Evolutionary conservation across 1,140 invertebrate genomes (phyloP).

Genomic region (Diachasmimorpha longicaudata): DNA sequence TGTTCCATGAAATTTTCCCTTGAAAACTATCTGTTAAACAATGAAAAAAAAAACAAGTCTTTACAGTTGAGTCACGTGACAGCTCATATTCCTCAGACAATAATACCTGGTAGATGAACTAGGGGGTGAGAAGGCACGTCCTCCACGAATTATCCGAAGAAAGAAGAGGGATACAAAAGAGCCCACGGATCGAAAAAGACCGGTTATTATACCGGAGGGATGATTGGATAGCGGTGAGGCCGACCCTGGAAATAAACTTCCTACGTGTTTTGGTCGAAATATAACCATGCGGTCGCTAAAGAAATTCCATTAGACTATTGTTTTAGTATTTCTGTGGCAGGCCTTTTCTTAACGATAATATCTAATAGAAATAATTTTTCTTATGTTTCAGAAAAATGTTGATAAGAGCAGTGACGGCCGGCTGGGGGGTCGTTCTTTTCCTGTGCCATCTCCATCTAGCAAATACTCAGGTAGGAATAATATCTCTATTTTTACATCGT

Average conservation of each 20-base stretch:
- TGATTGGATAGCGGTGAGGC: slow-evolving; percentile 30
- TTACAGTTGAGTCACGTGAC: neutral
- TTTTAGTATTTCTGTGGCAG: too few species aligned
- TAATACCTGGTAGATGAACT: neutral
- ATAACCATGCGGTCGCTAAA: too few species aligned
- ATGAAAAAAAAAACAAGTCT: neutral
- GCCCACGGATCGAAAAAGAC: slow-evolving; percentile 18
- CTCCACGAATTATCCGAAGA: slow-evolving; percentile 24
- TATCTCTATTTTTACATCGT: neutral
- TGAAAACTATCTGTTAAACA: neutral
- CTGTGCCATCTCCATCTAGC: slow-evolving; percentile 62
- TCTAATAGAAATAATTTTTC: slow-evolving; percentile 19
- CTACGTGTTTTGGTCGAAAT: neutral
- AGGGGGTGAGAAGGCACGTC: slow-evolving; percentile 9
- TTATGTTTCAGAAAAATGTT: slow-evolving; percentile 64
- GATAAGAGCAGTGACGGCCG: slow-evolving; percentile 64
- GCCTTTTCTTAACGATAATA: too few species aligned
- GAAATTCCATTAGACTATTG: too few species aligned
- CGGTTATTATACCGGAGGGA: slow-evolving; percentile 30
- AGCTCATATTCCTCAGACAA: neutral
- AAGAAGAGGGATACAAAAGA: slow-evolving; percentile 11
- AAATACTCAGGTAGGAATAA: slow-evolving; percentile 60
- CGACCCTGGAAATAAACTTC: slow-evolving; percentile 23
- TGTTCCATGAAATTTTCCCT: neutral
- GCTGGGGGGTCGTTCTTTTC: slow-evolving; percentile 63